A percentile compares a stretch with the other conserved stretches of the same genome.
These are phyloP conservation scores for Sebastes melanostomus DNA, from an alignment of 2,797 vertebrate genomes.

Conservation along the genomic window DNA sequence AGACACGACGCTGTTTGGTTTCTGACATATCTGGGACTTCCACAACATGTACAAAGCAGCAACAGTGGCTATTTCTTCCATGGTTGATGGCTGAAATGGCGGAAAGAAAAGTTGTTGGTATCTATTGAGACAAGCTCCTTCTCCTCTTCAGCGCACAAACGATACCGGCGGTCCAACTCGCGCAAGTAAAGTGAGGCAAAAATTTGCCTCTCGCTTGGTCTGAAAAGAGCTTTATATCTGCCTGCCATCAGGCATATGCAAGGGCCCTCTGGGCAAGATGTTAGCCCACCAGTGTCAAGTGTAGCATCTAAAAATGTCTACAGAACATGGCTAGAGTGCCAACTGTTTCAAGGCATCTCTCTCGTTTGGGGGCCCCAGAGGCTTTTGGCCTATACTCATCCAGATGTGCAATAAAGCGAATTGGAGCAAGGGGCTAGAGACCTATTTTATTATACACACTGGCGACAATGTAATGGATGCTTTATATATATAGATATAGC, in stretches of 20 bases:
- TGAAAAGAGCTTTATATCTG: not conserved
- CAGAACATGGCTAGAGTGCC: not conserved
- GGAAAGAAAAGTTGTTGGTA: no score
- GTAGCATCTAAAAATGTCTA: not conserved
- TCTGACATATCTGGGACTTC: no score
- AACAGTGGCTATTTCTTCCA: no score
- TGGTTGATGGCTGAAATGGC: no score
- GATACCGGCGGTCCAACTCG: no score
- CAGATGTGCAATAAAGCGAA: conserved; percentile 20
- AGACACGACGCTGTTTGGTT: no score
- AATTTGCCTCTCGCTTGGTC: no score
- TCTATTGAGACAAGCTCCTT: no score
- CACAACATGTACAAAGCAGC: no score
- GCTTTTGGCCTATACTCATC: not conserved
- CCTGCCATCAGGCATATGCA: conserved; percentile 3
- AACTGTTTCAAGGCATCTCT: not conserved
- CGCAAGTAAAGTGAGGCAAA: no score
- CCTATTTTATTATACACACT: not conserved
- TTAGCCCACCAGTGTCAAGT: not conserved
- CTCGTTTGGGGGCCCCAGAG: not conserved
- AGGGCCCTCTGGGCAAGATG: conserved; percentile 7
- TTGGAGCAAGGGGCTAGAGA: not conserved
- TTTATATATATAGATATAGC: not conserved
- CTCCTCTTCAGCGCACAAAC: no score
- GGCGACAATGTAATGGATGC: no score